Base-by-base conservation (phyloP, 64 coral and sea anemone genomes). In the Stichodactyla mertensii region DNA sequence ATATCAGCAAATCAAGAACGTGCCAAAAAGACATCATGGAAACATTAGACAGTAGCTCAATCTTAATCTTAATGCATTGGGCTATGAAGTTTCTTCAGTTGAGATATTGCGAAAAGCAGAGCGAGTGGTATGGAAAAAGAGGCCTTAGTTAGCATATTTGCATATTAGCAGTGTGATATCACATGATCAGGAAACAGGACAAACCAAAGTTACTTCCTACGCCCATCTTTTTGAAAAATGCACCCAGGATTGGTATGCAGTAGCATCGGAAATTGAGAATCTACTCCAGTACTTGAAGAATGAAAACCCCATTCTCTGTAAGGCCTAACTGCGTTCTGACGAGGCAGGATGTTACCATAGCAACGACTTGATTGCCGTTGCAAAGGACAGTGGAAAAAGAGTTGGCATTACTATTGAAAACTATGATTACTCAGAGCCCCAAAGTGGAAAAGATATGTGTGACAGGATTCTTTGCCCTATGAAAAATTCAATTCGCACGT, bases 391-490 rank as follows among this genome's bases (percentile, higher is more conserved):
- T 36, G 31, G 31, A 36, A 2, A 36, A 36, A 36, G 31, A 36
- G 31, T 86, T 14, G 54, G 83, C 5, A 59, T 86, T 51, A 19
- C 54, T 16, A 57, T 86, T 6, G 51, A 66, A n/a, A 6, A 79
- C 10, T 88, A 82, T 26, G 86, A 92, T 57, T 88, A 56, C 61
- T 92, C 90, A 7, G 90, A 88, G 86, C 90, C 59, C 20, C 64
- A 23, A 6, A 83, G 83, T 56, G 90, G 86, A 6, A 92, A 92
- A 52, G 90, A 92, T 88, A 28, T 88, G 12, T 92, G 90, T 52
- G 90, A 92, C 52, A 83, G 90, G 71, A 83, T 92, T 88, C 20
- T 92, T 15, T 92, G 78, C 16, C 85, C 85, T 2, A 82, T 92
- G 85, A 92, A 77, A 20, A 83, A 15, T 19, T 51, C 78, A 62